phyloP scores from a whole-genome alignment of 2,113 vertebrate species.

The Heterocephalus glaber region DNA sequence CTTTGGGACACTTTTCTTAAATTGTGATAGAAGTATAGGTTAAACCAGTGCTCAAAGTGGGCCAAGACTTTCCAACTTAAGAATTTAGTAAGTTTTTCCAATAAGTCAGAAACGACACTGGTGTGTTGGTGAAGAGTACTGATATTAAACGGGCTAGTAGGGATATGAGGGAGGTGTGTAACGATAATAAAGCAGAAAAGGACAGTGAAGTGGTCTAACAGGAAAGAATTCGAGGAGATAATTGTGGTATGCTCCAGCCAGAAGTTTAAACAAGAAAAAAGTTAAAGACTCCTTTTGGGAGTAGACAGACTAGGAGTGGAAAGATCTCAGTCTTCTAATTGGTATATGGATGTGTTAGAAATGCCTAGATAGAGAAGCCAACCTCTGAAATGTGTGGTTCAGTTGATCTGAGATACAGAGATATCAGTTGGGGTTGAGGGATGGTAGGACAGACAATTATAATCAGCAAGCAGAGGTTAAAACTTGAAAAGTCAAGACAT shows the following conservation, averaged over 20 bases:
- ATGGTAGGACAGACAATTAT: neutral
- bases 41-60: neutral
- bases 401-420: neutral
- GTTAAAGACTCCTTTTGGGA: neutral
- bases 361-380: neutral
- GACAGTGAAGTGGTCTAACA: neutral
- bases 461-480: neutral
- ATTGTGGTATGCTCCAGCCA: neutral
- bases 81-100: neutral
- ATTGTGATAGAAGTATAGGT: neutral
- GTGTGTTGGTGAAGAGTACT: neutral
- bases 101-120: neutral
- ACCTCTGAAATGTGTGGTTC: neutral
- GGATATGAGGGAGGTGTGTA: neutral
- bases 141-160: neutral
- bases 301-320: neutral
- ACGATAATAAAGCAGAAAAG: neutral
- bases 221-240: neutral
- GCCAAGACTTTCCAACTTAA: neutral
- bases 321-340: neutral
- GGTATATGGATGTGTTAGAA: neutral
- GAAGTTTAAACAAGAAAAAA: constrained; percentile 30
- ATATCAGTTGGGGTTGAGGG: neutral
- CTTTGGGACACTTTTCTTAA: neutral
- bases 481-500: constrained; percentile 4